A percentile compares a stretch with the other conserved stretches of the same genome.
Conservation (phyloP, 2,113 vertebrate genomes). For the Arvicanthis niloticus region DNA sequence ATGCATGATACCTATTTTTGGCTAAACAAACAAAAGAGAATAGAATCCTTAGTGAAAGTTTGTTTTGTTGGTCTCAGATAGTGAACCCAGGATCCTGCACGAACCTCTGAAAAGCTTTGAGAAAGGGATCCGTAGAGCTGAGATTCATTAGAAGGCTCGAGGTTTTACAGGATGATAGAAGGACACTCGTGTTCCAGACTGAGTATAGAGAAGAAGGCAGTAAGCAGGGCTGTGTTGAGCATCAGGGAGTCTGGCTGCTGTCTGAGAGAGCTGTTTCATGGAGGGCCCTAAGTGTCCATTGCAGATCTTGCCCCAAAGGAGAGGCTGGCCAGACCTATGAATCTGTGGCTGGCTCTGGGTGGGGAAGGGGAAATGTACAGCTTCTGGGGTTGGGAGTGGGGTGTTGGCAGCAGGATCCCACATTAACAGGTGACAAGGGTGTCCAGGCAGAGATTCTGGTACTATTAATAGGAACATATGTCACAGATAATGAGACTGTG, state of each 20-base stretch:
- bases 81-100: neutral
- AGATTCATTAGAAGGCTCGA: neutral
- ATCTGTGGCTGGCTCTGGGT: neutral
- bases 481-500: neutral
- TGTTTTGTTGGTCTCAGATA: neutral
- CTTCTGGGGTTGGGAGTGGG: too few relatives aligned
- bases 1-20: neutral
- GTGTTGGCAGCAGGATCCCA: neutral
- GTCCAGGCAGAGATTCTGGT: too few relatives aligned
- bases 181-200: neutral
- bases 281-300: neutral
- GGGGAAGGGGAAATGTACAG: accelerated
- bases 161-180: neutral
- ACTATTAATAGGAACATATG: neutral
- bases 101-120: neutral
- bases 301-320: neutral
- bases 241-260: neutral
- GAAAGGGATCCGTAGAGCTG: neutral
- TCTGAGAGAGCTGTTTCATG: accelerated
- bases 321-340: neutral
- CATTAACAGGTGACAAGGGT: neutral
- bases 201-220: neutral
- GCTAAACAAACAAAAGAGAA: neutral
- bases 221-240: neutral
- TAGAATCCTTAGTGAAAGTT: neutral